phyloP scores from a whole-genome alignment of 1,140 invertebrate genomes.

The Sminthurides bifidus region DNA sequence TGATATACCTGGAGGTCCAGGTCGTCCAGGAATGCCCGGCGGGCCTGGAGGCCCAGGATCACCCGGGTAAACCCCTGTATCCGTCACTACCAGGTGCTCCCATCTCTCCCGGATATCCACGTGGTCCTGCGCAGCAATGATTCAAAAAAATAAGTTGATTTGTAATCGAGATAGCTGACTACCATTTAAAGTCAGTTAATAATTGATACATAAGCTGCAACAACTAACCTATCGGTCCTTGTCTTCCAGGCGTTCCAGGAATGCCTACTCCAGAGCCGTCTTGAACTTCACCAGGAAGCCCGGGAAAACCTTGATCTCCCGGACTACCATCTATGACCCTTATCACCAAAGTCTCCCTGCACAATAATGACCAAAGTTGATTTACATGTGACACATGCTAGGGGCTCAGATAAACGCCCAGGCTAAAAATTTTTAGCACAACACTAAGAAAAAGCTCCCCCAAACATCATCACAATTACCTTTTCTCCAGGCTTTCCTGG shows the following conservation, averaged over 20 bases:
- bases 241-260: too few relatives aligned
- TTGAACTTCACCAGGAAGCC: too few relatives aligned
- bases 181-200: too few relatives aligned
- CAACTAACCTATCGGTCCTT: too few relatives aligned
- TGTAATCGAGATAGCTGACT: too few relatives aligned
- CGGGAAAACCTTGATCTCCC: too few relatives aligned
- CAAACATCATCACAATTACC: background rate
- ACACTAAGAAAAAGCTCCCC: background rate
- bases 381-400: background rate
- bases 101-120: constrained; percentile 35
- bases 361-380: background rate
- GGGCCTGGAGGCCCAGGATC: constrained; percentile 39
- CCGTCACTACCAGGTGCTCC: constrained; percentile 41
- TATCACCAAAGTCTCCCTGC: constrained; percentile 7
- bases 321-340: too few relatives aligned
- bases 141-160: too few relatives aligned
- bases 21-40: constrained; percentile 38
- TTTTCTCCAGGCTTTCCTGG: background rate
- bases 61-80: constrained; percentile 26
- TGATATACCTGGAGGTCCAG: background rate
- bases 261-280: too few relatives aligned
- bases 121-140: too few relatives aligned
- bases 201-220: too few relatives aligned
- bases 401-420: background rate
- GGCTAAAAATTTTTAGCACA: background rate